These are phyloP conservation scores for Corythornis cristatus DNA, from an alignment of 2,113 vertebrate genomes.

Conservation along the genomic window DNA sequence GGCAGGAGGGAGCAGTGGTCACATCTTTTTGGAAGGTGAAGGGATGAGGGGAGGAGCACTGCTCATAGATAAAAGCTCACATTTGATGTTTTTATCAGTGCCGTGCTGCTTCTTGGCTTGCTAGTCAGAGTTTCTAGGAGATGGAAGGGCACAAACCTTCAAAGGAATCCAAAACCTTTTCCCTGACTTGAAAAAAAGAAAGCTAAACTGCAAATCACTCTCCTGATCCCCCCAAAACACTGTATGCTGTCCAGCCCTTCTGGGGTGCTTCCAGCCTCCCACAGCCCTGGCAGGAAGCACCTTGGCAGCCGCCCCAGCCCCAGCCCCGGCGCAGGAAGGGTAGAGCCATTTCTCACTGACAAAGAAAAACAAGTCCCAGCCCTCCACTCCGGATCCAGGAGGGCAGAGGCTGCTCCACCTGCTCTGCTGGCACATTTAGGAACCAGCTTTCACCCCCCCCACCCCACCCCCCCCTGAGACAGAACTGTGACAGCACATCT, in stretches of 20 bases:
- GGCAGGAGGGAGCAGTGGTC: constrained; percentile 14
- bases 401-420: constrained; percentile 22
- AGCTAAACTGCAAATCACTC: not conserved
- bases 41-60: not conserved
- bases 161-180: not conserved
- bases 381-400: not conserved
- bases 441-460: not conserved
- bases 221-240: not conserved
- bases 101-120: not conserved
- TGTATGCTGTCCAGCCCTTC: not conserved
- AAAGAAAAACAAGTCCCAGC: constrained; percentile 60
- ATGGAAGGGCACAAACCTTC: not conserved
- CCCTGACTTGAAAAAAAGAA: not conserved
- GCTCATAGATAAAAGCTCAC: not conserved
- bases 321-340: constrained; percentile 49
- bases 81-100: constrained; percentile 10
- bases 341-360: constrained; percentile 46
- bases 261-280: not conserved
- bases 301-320: constrained; percentile 50
- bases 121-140: not conserved
- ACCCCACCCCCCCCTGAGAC: not conserved
- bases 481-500: accelerated
- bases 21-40: constrained; percentile 43
- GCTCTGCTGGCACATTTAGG: not conserved
- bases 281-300: constrained; percentile 55